Percentiles rank a stretch among this genome's conserved stretches.
Evolutionary conservation across 2,797 vertebrate species (phyloP).

Genomic region (Enteromius mattozi): DNA sequence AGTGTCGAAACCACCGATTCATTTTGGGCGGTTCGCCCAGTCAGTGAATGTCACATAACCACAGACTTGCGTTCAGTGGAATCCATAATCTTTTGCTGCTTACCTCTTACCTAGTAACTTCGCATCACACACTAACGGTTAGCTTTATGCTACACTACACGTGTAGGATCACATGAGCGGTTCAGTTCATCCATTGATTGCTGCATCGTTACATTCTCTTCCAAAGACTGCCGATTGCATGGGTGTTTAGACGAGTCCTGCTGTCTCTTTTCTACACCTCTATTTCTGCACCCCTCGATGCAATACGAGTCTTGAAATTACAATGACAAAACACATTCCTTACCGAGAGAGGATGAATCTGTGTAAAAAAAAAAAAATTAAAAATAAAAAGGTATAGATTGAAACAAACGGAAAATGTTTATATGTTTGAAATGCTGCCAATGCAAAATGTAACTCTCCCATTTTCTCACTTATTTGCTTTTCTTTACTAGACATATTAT

Average conservation of each 20-base stretch:
- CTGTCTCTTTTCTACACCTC: slow-evolving; percentile 24
- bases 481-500: slow-evolving; percentile 65
- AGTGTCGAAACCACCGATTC: not conserved
- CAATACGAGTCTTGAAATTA: slow-evolving; percentile 14
- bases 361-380: slow-evolving; percentile 21
- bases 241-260: slow-evolving; percentile 24
- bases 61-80: not conserved
- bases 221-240: slow-evolving; percentile 37
- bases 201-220: slow-evolving; percentile 22
- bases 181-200: not conserved
- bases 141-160: slow-evolving; percentile 34
- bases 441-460: slow-evolving; percentile 75
- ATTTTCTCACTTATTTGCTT: slow-evolving; percentile 72
- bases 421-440: slow-evolving; percentile 69
- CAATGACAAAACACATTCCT: slow-evolving; percentile 28
- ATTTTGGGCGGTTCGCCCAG: slow-evolving; percentile 19
- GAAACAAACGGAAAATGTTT: slow-evolving; percentile 67
- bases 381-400: not conserved
- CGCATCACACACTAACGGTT: slow-evolving; percentile 20
- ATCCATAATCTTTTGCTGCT: slow-evolving; percentile 35
- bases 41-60: slow-evolving; percentile 38
- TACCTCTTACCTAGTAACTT: not conserved
- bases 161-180: not conserved
- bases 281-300: slow-evolving; percentile 18
- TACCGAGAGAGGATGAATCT: slow-evolving; percentile 67